Percentiles rank a stretch among this genome's conserved stretches.
Conservation (phyloP, 2,888 invertebrate species). For the Desoria tigrina region DNA sequence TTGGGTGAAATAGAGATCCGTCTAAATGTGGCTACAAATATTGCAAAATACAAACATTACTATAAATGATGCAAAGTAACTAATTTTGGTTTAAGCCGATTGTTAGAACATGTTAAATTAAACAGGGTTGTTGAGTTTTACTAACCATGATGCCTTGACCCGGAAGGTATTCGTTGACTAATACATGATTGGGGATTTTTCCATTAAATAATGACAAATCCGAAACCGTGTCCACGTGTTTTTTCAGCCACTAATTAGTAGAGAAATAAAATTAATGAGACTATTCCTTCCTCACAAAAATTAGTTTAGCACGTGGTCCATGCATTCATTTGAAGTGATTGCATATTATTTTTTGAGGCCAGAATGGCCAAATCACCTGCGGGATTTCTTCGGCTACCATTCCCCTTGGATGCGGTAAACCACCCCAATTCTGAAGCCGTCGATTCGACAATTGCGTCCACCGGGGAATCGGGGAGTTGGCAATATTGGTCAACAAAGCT, state of each 20-base stretch:
- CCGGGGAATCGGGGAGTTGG: constrained; percentile 83
- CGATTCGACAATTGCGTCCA: constrained; percentile 92
- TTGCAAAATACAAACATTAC: neutral
- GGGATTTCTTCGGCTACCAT: constrained; percentile 91
- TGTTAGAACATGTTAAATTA: neutral
- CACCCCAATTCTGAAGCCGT: constrained; percentile 97
- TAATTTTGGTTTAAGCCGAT: neutral
- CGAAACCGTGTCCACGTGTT: constrained; percentile 70
- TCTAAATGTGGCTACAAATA: constrained; percentile 79
- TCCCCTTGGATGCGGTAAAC: constrained; percentile 86
- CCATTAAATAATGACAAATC: constrained; percentile 69
- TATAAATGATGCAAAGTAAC: neutral
- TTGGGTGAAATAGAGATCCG: constrained; percentile 89
- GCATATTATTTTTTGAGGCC: constrained; percentile 4
- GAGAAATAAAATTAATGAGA: neutral
- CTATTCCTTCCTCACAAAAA: neutral
- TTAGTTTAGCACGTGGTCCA: too few relatives aligned
- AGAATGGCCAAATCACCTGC: too few relatives aligned
- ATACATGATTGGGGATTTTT: constrained; percentile 81
- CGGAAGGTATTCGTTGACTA: constrained; percentile 90
- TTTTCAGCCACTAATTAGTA: constrained; percentile 73
- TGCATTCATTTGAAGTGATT: neutral
- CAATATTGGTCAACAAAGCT: constrained; percentile 71
- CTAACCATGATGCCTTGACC: constrained; percentile 90
- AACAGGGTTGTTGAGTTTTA: neutral